These are phyloP conservation scores for Theocolax elegans DNA, from an alignment of 1,140 invertebrate genomes.

Conservation along the genomic window DNA sequence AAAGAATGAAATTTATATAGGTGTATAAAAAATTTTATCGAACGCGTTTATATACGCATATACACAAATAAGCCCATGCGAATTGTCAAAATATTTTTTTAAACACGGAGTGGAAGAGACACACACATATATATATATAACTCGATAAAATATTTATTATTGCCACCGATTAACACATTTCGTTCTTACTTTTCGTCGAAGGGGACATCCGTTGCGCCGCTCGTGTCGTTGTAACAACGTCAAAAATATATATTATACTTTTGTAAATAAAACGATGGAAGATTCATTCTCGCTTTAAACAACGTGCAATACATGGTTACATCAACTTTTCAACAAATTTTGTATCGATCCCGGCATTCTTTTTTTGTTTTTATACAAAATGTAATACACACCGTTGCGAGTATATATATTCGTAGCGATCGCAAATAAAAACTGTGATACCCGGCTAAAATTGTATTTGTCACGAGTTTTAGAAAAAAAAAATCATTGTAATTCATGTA, in stretches of 20 bases:
- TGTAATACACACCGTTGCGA: conserved; percentile 2
- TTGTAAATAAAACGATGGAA: no score
- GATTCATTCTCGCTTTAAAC: conserved; percentile 10
- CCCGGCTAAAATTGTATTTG: no score
- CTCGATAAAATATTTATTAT: not conserved
- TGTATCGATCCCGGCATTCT: not conserved
- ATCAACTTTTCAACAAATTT: conserved; percentile 2
- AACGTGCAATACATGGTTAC: conserved; percentile 5
- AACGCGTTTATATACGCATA: no score
- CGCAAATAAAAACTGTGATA: no score
- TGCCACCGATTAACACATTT: not conserved
- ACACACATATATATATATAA: no score
- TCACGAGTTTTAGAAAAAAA: no score
- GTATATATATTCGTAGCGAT: not conserved
- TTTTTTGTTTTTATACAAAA: not conserved
- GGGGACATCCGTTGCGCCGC: not conserved
- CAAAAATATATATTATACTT: not conserved
- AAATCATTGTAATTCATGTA: no score
- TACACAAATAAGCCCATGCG: no score
- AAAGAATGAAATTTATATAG: no score
- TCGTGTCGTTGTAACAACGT: conserved; percentile 3
- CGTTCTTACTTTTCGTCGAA: conserved; percentile 13
- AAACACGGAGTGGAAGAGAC: no score
- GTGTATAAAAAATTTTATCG: not conserved
- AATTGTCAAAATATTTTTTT: no score